Evolutionary conservation across 2,797 vertebrate species (phyloP).

Genomic region (Sebastes ruberrimus): DNA sequence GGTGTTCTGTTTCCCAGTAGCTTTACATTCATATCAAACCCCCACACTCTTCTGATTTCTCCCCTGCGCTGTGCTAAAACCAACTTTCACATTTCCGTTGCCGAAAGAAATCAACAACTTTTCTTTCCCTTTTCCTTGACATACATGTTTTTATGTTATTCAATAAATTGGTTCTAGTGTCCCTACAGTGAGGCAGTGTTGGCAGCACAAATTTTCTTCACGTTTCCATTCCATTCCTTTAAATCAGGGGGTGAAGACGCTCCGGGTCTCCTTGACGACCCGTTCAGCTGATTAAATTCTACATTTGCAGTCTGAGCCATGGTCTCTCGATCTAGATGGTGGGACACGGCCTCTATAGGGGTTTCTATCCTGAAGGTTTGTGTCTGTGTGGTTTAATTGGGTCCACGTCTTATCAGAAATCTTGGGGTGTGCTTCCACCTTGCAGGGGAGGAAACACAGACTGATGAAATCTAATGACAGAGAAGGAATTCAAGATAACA

Average conservation of each 20-base stretch:
- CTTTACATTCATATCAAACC: slow-evolving; percentile 5
- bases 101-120: background rate
- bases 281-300: slow-evolving; percentile 44
- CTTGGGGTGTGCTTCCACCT: slow-evolving; percentile 21
- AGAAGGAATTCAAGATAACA: background rate
- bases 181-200: background rate
- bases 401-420: slow-evolving; percentile 49
- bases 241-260: slow-evolving; percentile 16
- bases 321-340: slow-evolving; percentile 9
- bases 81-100: background rate
- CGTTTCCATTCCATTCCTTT: slow-evolving; percentile 24
- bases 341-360: slow-evolving; percentile 22
- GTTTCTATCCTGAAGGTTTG: slow-evolving; percentile 2
- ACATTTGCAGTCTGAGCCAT: slow-evolving; percentile 40
- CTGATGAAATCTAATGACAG: slow-evolving; percentile 24
- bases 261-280: slow-evolving; percentile 21
- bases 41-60: background rate
- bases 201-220: slow-evolving; percentile 5
- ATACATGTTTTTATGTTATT: background rate
- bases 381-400: slow-evolving; percentile 59
- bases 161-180: slow-evolving; percentile 10
- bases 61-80: background rate
- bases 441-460: background rate
- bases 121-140: background rate
- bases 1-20: background rate